phyloP scores from a whole-genome alignment of 2,888 invertebrate genomes.

The Noctua janthe region DNA sequence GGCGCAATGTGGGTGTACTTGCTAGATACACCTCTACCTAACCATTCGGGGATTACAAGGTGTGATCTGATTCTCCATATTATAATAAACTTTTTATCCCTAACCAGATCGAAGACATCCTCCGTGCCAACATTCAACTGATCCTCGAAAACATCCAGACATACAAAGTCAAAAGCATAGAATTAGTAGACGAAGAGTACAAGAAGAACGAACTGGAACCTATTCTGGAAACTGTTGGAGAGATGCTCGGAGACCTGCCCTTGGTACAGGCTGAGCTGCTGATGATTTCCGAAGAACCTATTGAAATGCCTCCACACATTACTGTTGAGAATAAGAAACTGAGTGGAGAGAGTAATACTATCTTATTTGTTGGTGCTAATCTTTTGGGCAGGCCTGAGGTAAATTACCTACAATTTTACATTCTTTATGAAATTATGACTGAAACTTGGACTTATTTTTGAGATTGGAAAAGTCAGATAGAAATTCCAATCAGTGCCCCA shows the following conservation, averaged over 20 bases:
- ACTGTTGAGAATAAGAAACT: constrained; percentile 92
- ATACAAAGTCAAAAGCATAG: constrained; percentile 91
- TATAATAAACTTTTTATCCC: background rate
- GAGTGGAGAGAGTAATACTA: constrained; percentile 86
- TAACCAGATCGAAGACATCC: constrained; percentile 86
- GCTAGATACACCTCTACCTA: too few species aligned
- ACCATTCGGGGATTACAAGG: too few species aligned
- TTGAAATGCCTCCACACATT: constrained; percentile 87
- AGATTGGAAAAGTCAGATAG: background rate
- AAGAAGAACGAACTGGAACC: constrained; percentile 86
- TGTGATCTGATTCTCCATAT: background rate
- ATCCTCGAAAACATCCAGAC: constrained; percentile 93
- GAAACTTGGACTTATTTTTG: background rate
- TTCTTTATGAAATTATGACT: background rate
- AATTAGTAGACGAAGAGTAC: constrained; percentile 89
- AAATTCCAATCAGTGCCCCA: background rate
- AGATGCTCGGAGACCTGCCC: constrained; percentile 92
- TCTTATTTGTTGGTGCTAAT: constrained; percentile 89
- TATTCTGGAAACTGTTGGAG: constrained; percentile 89
- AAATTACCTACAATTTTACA: constrained; percentile 45
- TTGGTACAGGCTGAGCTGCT: constrained; percentile 92
- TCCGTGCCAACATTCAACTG: constrained; percentile 92
- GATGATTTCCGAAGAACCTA: constrained; percentile 88
- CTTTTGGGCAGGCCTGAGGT: constrained; percentile 88
- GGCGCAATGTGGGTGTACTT: too few species aligned